Base-by-base conservation (phyloP, 1,140 invertebrate genomes). In the Drosophila repleta region DNA sequence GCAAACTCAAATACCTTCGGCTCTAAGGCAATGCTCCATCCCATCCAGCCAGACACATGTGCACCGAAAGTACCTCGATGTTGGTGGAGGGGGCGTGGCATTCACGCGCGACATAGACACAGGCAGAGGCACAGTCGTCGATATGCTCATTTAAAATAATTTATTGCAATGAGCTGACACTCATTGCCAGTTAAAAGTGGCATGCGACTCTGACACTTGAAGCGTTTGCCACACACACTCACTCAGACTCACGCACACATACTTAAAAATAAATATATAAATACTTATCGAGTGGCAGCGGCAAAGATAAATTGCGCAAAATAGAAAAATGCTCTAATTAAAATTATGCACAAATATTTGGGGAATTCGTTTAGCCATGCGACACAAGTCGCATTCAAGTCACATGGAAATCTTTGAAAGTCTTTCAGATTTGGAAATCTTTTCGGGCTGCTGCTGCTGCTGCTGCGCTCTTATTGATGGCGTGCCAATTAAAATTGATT, bases 401-500 rank as follows among this genome's bases (percentile, higher is more conserved):
- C 39, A 17, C 60, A 56, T 51, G 65, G 41, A 67, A 72, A 56
- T 70, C 69, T 63, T 46, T 15, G 21, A 41, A 37, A 41, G 37
- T n/a, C 37, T 57, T 43, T 8, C 18, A 55, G 18, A 55, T 55
- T 55, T 24, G 15, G 15, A 55, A 53, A 57, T 45, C 56, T 29
- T 18, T 58, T 13, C 56, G 18, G 43, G 43, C 17, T 45, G 43
- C 18, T 29, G n/a, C 41, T 15, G 24, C 52, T 35, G 24, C 26
- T 53, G 24, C 39, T 56, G 32, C 8, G 46, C 26, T 65, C 55
- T 68, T 85, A 90, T 85, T 87, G 83, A 89, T 90, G 89, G 83
- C 79, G 88, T 85, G 89, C 89, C 89, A 90, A 90, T 90, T 90
- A 90, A 90, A 90, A 90, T 90, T 90, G 89, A 90, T 90, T 90